Percentiles rank a stretch among this genome's conserved stretches.
These are phyloP conservation scores for Rhagologus leucostigma DNA, from an alignment of 2,113 vertebrate genomes.

Conservation along the genomic window DNA sequence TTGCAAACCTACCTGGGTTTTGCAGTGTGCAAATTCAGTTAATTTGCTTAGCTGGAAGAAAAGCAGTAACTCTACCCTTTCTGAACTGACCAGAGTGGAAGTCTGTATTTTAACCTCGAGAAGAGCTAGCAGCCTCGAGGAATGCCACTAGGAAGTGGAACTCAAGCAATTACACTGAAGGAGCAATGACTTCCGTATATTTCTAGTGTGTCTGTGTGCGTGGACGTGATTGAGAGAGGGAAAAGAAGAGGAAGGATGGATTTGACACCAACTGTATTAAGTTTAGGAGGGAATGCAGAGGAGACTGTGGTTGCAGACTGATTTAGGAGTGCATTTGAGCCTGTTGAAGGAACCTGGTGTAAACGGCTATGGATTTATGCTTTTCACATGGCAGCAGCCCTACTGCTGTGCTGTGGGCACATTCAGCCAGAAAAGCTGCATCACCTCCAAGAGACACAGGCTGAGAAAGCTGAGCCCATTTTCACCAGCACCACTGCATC, in stretches of 20 bases:
- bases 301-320: neutral
- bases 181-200: neutral
- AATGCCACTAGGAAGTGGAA: neutral
- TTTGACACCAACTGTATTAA: rapidly evolving
- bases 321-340: neutral
- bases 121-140: neutral
- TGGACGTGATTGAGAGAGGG: neutral
- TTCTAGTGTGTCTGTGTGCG: neutral
- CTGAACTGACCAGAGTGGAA: neutral
- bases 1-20: neutral
- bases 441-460: neutral
- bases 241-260: neutral
- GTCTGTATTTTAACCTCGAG: neutral
- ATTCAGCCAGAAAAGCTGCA: rapidly evolving
- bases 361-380: neutral
- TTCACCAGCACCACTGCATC: too few species aligned
- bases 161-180: neutral
- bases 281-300: neutral
- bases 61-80: neutral
- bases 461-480: neutral
- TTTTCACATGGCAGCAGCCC: neutral
- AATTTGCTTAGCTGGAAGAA: neutral
- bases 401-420: neutral
- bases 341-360: rapidly evolving
- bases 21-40: neutral